A percentile compares a stretch with the other conserved stretches of the same genome.
Evolutionary conservation across 2,888 invertebrate genomes (phyloP).

Genomic region (Lamellibrachia columna): DNA sequence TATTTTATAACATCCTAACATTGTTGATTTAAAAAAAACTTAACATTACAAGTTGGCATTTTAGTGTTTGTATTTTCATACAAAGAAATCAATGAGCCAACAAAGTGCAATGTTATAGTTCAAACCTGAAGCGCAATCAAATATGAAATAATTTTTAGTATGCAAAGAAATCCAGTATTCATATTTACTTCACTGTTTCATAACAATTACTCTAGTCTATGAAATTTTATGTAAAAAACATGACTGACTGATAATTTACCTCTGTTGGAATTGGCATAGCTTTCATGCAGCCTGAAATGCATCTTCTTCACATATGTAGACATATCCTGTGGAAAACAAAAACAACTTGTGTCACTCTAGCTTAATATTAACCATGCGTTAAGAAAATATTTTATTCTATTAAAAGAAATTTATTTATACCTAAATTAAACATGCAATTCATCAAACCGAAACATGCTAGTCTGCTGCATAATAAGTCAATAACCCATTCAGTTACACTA

Average conservation of each 20-base stretch:
- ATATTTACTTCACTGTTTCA: neutral
- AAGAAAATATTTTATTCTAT: neutral
- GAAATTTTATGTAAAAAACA: neutral
- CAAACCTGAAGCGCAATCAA: too few species aligned
- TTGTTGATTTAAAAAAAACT: too few species aligned
- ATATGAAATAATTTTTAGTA: too few species aligned
- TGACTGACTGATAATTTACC: slow-evolving; percentile 45
- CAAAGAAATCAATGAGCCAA: too few species aligned
- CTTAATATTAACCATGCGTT: neutral
- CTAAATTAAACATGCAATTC: neutral
- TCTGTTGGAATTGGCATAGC: slow-evolving; percentile 92
- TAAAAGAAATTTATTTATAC: neutral
- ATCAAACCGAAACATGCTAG: too few species aligned
- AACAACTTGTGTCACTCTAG: neutral
- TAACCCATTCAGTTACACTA: too few species aligned
- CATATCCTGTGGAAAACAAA: slow-evolving; percentile 75
- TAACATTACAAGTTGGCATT: too few species aligned
- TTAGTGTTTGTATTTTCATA: too few species aligned
- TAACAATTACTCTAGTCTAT: neutral
- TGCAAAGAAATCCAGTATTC: too few species aligned
- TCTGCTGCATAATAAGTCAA: too few species aligned
- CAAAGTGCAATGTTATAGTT: too few species aligned
- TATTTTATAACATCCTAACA: too few species aligned
- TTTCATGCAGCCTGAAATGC: slow-evolving; percentile 97
- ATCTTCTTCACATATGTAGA: slow-evolving; percentile 93